Base-by-base conservation (phyloP, 1,140 invertebrate species). In the Maconellicoccus hirsutus region DNA sequence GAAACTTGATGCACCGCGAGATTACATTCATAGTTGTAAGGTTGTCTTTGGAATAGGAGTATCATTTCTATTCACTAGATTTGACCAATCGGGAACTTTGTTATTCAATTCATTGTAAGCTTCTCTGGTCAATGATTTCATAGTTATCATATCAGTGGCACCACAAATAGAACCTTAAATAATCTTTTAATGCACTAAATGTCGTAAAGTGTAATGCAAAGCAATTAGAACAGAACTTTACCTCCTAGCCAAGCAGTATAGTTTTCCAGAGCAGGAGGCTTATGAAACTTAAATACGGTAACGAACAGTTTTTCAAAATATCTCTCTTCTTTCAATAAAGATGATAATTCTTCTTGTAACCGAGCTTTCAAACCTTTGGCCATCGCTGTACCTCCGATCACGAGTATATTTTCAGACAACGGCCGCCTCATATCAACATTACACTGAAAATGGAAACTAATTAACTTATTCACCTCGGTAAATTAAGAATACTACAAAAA, bases 351-450 rank as follows among this genome's bases (percentile, higher is more conserved):
- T 1, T 82, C 78, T 74, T 87, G 83, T 0, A 96, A 79, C 69
- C 93, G 83, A 42, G 87, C 81, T 75, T 86, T 84, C 74, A 96
- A 87, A 0, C 94, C 93, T 73, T 86, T 86, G 16, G 89, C 77
- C 86, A 93, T 91, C 0, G 85, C 78, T 6, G 91, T 92, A 14
- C 94, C 94, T 59, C 94, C 94, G 71, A 90, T 86, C 0, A 96
- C 77, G 23, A 96, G 79, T 74, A 96, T 86, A 78, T 92, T 94
- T 78, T 90, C 87, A 0, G 90, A 86, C 33, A 96, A 80, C 21
- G 81, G 78, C 39, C 82, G 81, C 38, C 92, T 82, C 22, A 86
- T 86, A 79, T 96, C 92, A 59, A 93, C 81, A 0, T 89, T 87
- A 79, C 89, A 89, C 85, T 89, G 75, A 42, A 82, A 81, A 75